A percentile compares a stretch with the other conserved stretches of the same genome.
Conservation (phyloP, 1,140 invertebrate species). For the Psilanteris sp. region DNA sequence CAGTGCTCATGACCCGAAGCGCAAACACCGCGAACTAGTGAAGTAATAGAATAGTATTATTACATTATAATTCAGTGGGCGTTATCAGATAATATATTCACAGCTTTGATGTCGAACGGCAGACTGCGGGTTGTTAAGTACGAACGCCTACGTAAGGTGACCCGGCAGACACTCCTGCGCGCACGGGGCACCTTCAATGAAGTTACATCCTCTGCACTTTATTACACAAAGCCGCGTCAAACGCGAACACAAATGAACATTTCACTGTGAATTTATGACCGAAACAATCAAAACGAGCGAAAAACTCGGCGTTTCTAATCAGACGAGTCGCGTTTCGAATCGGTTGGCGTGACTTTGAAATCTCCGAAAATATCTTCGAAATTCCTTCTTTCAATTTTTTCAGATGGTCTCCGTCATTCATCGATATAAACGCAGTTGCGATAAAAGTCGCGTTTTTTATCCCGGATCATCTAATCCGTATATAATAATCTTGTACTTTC, state of each 20-base stretch:
- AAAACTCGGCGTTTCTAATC: constrained; percentile 5
- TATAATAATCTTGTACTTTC: constrained; percentile 49
- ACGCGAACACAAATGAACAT: constrained; percentile 23
- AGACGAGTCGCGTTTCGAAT: constrained; percentile 36
- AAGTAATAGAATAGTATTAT: constrained; percentile 38
- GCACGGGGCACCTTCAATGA: constrained; percentile 28
- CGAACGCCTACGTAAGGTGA: constrained; percentile 43
- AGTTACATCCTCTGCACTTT: constrained; percentile 35
- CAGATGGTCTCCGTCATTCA: constrained; percentile 2
- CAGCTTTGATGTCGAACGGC: constrained; percentile 30
- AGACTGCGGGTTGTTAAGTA: constrained; percentile 19
- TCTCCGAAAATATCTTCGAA: too few relatives aligned
- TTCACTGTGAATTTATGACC: constrained; percentile 31
- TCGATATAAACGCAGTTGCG: constrained; percentile 1
- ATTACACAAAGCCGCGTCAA: constrained; percentile 17
- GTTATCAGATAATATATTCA: constrained; percentile 49
- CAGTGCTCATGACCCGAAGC: constrained; percentile 5
- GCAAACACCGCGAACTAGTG: constrained; percentile 3
- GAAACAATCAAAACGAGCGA: constrained; percentile 5
- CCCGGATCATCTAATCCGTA: constrained; percentile 28
- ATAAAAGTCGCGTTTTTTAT: constrained; percentile 41
- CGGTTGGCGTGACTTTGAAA: too few relatives aligned
- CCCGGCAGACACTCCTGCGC: constrained; percentile 42
- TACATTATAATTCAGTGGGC: constrained; percentile 51
- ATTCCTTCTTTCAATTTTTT: too few relatives aligned